Evolutionary conservation across 1,140 invertebrate species (phyloP).

Genomic region (Drosophila mojavensis): DNA sequence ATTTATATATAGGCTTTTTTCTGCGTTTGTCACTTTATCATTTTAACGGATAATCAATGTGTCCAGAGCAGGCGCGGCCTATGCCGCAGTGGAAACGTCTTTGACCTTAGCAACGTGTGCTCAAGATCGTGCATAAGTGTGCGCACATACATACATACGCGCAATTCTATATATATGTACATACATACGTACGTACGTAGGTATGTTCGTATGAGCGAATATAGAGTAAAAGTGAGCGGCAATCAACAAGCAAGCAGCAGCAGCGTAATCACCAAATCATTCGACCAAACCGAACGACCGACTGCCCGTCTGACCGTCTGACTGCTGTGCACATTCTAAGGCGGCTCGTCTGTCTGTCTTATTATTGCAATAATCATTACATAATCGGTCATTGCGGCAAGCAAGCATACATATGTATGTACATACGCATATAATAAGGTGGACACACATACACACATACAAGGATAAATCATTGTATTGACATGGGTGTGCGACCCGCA

Average conservation of each 20-base stretch:
- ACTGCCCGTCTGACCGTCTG: neutral
- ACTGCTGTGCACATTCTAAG: conserved; percentile 28
- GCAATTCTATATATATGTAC: neutral
- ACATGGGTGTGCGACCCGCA: neutral
- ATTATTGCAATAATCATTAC: conserved; percentile 53
- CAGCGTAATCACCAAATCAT: conserved; percentile 47
- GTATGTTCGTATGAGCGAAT: conserved; percentile 11
- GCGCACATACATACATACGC: neutral
- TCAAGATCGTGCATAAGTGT: conserved; percentile 60
- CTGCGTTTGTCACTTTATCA: conserved; percentile 22
- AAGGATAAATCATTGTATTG: neutral
- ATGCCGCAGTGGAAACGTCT: conserved; percentile 46
- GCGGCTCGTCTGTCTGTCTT: conserved; percentile 43
- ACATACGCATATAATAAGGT: neutral
- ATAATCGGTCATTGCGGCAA: conserved; percentile 61
- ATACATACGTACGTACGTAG: neutral
- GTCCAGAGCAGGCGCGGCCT: conserved; percentile 29
- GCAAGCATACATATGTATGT: neutral
- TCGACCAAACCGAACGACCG: conserved; percentile 54
- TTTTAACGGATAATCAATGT: conserved; percentile 64
- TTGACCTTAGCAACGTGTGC: conserved; percentile 66
- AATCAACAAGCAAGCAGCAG: conserved; percentile 15
- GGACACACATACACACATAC: neutral
- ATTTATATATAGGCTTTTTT: conserved; percentile 12
- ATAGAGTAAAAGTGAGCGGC: conserved; percentile 41